A percentile compares a stretch with the other conserved stretches of the same genome.
Evolutionary conservation across 1,140 invertebrate species (phyloP).

Genomic region (Sminthurides bifidus): DNA sequence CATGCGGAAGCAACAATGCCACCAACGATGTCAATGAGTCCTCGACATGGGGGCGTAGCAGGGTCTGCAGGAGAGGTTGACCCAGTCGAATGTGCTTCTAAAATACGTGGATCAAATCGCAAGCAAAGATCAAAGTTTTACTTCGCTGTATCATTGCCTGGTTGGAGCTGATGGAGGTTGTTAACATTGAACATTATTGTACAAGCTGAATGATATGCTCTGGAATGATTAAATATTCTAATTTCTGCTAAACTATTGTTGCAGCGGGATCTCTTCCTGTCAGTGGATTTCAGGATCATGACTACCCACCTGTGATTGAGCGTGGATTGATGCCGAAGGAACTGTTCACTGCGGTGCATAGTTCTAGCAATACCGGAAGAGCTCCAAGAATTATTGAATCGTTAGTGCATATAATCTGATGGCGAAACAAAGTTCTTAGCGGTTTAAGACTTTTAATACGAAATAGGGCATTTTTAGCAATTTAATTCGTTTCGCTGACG

Average conservation of each 20-base stretch:
- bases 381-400: constrained; percentile 83
- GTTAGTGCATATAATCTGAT: constrained; percentile 54
- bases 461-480: constrained; percentile 26
- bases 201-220: background rate
- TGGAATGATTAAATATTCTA: background rate
- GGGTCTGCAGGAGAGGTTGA: constrained; percentile 8
- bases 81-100: constrained; percentile 9
- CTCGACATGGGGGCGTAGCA: background rate
- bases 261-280: constrained; percentile 44
- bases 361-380: constrained; percentile 79
- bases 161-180: background rate
- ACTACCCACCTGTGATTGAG: constrained; percentile 67
- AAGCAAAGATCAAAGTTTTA: constrained; percentile 7
- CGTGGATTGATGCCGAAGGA: constrained; percentile 54
- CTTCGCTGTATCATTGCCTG: constrained; percentile 10
- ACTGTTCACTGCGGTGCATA: constrained; percentile 66
- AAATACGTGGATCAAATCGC: constrained; percentile 9
- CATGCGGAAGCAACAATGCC: background rate
- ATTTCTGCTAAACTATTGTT: background rate
- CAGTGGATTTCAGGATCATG: constrained; percentile 77
- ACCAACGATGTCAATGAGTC: background rate
- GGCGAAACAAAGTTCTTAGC: background rate
- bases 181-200: background rate
- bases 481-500: constrained; percentile 1
- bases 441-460: too few species aligned